phyloP scores from a whole-genome alignment of 2,797 vertebrate species.

The Rousettus madagascariensis region DNA sequence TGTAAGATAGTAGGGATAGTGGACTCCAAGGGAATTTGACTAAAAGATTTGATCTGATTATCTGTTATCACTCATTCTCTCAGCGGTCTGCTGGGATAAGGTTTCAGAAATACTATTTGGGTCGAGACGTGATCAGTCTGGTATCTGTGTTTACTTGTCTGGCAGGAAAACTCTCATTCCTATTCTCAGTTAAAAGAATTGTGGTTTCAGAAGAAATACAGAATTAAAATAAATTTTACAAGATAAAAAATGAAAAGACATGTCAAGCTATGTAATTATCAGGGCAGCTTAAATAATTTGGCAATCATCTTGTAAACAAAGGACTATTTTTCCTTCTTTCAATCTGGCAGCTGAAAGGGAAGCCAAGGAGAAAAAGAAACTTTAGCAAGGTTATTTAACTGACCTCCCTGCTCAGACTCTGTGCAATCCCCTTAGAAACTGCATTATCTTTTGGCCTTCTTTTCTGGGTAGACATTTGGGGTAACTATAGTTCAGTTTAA shows the following conservation, averaged over 20 bases:
- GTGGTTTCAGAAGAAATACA: conserved; percentile 3
- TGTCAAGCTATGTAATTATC: conserved; percentile 21
- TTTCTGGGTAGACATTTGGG: neutral
- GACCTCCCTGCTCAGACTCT: conserved; percentile 20
- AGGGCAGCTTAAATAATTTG: conserved; percentile 40
- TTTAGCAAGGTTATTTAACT: conserved; percentile 43
- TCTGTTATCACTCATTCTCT: neutral
- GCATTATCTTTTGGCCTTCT: conserved; percentile 23
- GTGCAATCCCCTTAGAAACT: neutral
- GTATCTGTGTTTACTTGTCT: conserved; percentile 1
- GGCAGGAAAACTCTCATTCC: conserved; percentile 38
- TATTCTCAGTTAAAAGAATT: neutral
- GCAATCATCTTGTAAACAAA: neutral
- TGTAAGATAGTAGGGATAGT: neutral
- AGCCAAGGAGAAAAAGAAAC: conserved; percentile 43
- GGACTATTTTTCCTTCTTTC: neutral
- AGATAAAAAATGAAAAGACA: conserved; percentile 44
- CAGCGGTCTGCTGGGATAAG: neutral
- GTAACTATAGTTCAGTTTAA: neutral
- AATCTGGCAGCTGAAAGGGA: neutral
- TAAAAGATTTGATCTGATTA: neutral
- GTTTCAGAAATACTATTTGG: conserved; percentile 36
- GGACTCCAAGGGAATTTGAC: neutral
- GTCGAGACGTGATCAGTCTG: neutral
- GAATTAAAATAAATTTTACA: conserved; percentile 4